phyloP scores from a whole-genome alignment of 2,113 vertebrate species.

The Elachura formosa region DNA sequence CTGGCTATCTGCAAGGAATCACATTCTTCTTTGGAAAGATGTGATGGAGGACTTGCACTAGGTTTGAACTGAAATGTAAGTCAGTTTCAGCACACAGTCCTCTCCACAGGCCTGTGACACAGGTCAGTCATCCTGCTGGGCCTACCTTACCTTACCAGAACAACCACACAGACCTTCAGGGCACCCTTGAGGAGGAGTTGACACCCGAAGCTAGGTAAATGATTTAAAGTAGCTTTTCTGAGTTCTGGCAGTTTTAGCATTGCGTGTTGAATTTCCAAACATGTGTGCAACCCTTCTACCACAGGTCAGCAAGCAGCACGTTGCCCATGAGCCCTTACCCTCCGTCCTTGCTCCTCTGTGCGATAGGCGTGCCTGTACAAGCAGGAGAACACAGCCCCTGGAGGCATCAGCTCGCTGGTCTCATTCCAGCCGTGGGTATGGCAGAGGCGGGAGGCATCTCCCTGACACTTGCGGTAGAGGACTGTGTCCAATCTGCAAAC shows the following conservation, averaged over 20 bases:
- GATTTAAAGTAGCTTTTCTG: not conserved
- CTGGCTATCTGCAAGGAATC: not conserved
- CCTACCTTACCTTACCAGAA: not conserved
- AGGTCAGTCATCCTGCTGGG: not conserved
- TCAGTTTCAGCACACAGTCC: not conserved
- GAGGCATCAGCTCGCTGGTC: constrained; percentile 90
- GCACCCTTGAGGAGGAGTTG: not conserved
- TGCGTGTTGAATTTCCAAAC: not conserved
- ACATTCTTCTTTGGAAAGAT: not conserved
- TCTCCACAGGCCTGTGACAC: accelerated
- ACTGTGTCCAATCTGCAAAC: constrained; percentile 84
- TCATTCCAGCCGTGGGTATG: constrained; percentile 95
- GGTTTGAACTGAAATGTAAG: accelerated
- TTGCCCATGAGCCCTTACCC: constrained; percentile 69
- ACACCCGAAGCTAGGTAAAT: not conserved
- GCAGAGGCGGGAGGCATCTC: constrained; percentile 91
- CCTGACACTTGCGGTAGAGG: constrained; percentile 93
- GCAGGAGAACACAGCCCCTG: constrained; percentile 93
- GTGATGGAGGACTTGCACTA: not conserved
- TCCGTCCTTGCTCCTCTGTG: constrained; percentile 88
- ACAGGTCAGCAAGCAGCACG: not conserved
- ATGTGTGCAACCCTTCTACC: not conserved
- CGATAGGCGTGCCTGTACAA: constrained; percentile 94
- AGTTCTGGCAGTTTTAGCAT: not conserved
- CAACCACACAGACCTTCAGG: not conserved